Percentiles rank a stretch among this genome's conserved stretches.
Conservation (phyloP, 2,797 vertebrate genomes). For the Todus mexicanus region DNA sequence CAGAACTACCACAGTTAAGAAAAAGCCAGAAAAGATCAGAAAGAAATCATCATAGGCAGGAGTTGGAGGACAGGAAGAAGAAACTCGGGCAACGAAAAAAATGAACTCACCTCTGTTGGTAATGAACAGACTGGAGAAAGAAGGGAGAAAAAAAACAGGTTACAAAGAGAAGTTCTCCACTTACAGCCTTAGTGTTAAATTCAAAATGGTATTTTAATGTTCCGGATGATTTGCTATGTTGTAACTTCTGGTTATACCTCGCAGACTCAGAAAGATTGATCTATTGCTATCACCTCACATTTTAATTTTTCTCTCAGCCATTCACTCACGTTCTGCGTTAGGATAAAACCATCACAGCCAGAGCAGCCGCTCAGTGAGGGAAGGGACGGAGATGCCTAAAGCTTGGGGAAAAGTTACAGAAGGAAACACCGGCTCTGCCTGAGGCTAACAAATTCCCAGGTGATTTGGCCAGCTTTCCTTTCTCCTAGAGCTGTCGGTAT, state of each 20-base stretch:
- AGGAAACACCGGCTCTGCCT: not conserved
- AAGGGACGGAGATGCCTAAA: not conserved
- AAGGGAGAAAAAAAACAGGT: not conserved
- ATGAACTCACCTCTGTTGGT: conserved; percentile 90
- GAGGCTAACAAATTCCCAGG: rapidly evolving
- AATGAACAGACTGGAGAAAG: conserved; percentile 88
- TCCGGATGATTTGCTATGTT: not conserved
- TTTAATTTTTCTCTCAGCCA: not conserved
- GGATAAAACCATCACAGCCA: not conserved
- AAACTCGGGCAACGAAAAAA: too few species aligned
- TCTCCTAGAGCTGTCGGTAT: not conserved
- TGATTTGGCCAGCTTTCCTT: not conserved
- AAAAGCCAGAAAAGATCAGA: not conserved
- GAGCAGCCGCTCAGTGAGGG: not conserved
- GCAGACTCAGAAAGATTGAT: not conserved
- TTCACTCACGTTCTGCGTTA: not conserved
- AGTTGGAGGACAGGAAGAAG: not conserved
- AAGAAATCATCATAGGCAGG: not conserved
- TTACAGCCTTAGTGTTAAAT: not conserved
- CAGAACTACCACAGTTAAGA: not conserved
- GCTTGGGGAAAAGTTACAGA: not conserved
- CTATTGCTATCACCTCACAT: not conserved
- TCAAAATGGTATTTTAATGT: not conserved
- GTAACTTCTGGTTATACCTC: not conserved
- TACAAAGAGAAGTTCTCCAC: not conserved